These are phyloP conservation scores for Nemopilema nomurai DNA, from an alignment of 30 jellyfish, hydroid and myxozoan genomes.

Conservation along the genomic window DNA sequence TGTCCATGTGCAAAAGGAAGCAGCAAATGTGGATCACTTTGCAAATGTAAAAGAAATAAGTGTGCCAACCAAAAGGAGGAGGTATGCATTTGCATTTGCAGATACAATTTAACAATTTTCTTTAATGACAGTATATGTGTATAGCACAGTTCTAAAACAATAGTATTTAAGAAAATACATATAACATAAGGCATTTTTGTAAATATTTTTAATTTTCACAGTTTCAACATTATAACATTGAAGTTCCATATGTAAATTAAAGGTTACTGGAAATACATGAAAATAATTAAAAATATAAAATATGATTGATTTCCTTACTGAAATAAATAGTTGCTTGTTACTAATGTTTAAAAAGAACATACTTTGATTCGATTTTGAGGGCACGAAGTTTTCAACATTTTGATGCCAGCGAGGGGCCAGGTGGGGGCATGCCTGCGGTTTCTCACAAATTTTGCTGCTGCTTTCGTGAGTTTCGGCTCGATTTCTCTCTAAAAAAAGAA, in stretches of 20 bases:
- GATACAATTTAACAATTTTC: not conserved
- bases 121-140: not conserved
- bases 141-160: not conserved
- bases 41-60: constrained; percentile 8
- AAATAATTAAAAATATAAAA: no score
- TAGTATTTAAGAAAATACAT: not conserved
- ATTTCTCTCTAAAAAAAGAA: no score
- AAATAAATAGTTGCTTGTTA: not conserved
- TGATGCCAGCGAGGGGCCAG: no score
- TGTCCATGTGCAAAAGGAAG: constrained; percentile 18
- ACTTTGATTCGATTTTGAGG: no score
- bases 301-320: not conserved
- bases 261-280: not conserved
- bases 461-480: no score
- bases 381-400: no score
- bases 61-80: constrained; percentile 16
- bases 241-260: not conserved
- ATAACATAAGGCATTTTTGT: not conserved
- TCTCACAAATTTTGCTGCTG: no score
- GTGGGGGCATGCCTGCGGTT: no score
- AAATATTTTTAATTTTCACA: not conserved
- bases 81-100: constrained; percentile 5
- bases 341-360: no score
- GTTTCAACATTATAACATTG: not conserved
- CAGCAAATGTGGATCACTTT: constrained; percentile 8